Conservation (phyloP, 92 coral and sea anemone species). For the Phenganax marumi region DNA sequence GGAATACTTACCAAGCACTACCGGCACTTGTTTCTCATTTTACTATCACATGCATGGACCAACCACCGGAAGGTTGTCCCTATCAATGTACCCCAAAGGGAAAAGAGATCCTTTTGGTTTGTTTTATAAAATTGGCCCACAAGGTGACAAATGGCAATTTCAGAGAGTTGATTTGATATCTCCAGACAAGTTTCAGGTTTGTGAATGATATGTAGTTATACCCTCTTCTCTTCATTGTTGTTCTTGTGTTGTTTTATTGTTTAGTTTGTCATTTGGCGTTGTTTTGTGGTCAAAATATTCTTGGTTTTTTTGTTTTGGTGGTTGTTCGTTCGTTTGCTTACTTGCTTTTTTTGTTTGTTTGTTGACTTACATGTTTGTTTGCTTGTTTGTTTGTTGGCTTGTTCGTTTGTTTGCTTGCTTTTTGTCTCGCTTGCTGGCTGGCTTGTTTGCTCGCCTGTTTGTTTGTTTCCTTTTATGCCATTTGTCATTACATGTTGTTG, state of each 20-base stretch:
- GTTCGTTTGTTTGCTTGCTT: too few relatives aligned
- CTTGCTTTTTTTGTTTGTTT: too few relatives aligned
- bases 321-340: background rate
- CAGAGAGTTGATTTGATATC: conserved; percentile 13
- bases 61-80: background rate
- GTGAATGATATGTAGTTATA: background rate
- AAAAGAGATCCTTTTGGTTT: background rate
- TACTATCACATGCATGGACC: conserved; percentile 10
- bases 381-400: too few relatives aligned
- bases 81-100: background rate
- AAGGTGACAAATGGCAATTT: conserved; percentile 3
- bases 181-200: background rate
- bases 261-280: background rate
- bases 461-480: too few relatives aligned
- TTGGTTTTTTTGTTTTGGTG: background rate
- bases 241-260: too few relatives aligned
- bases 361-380: too few relatives aligned
- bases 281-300: background rate
- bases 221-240: too few relatives aligned
- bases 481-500: too few relatives aligned
- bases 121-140: background rate
- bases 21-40: background rate
- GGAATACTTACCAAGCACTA: conserved; percentile 37
- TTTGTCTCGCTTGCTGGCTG: too few relatives aligned
- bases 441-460: too few relatives aligned